Evolutionary conservation across 1,140 invertebrate genomes (phyloP).

Genomic region (Portunus trituberculatus): DNA sequence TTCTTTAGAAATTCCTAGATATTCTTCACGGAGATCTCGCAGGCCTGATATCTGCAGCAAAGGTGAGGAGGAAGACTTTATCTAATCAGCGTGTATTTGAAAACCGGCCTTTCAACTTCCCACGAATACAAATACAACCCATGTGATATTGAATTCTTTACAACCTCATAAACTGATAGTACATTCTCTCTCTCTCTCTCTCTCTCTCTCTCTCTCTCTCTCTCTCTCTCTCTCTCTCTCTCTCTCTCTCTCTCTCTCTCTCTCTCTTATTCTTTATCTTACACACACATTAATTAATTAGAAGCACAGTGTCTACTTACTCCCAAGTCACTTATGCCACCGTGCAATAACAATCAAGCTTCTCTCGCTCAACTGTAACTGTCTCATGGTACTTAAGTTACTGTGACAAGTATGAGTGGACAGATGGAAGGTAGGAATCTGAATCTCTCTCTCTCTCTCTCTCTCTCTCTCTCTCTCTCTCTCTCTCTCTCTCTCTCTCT

Average conservation of each 20-base stretch:
- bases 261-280: too few relatives aligned
- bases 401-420: too few relatives aligned
- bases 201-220: too few relatives aligned
- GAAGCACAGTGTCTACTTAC: too few relatives aligned
- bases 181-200: neutral
- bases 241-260: too few relatives aligned
- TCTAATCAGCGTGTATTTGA: neutral
- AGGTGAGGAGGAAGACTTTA: neutral
- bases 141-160: neutral
- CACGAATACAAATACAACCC: neutral
- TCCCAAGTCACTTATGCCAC: too few relatives aligned
- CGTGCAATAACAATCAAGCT: too few relatives aligned
- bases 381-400: too few relatives aligned
- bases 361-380: too few relatives aligned
- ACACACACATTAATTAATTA: too few relatives aligned
- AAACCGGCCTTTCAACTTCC: neutral
- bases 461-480: constrained; percentile 2
- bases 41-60: neutral
- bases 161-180: neutral
- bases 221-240: constrained; percentile 44
- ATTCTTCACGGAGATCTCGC: neutral
- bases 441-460: constrained; percentile 1
- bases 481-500: neutral
- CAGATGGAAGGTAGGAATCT: neutral
- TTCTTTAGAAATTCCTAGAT: neutral